Percentiles rank a stretch among this genome's conserved stretches.
These are phyloP conservation scores for Anthonomus grandis DNA, from an alignment of 1,140 invertebrate species.

Conservation along the genomic window DNA sequence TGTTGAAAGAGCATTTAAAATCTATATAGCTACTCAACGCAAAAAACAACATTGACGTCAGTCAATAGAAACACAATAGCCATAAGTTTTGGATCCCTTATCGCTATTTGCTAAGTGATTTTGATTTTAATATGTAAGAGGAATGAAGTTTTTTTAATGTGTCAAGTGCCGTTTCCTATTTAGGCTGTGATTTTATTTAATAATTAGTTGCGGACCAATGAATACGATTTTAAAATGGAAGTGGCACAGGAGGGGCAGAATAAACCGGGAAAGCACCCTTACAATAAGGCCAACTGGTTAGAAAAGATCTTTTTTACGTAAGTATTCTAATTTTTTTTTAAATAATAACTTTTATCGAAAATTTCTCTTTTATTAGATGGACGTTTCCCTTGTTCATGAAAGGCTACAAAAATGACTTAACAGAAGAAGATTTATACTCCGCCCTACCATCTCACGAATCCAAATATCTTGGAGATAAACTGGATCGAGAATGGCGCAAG, in stretches of 20 bases:
- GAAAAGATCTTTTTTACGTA: neutral
- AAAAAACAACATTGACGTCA: too few species aligned
- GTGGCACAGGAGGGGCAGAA: neutral
- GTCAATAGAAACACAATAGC: too few species aligned
- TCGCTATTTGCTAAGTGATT: too few species aligned
- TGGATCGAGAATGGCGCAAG: slow-evolving; percentile 55
- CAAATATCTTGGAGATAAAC: slow-evolving; percentile 52
- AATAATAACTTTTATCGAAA: neutral
- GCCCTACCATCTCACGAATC: slow-evolving; percentile 26
- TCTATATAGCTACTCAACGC: too few species aligned
- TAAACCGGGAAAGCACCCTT: neutral
- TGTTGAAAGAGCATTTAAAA: too few species aligned
- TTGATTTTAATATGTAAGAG: too few species aligned
- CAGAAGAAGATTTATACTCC: slow-evolving; percentile 32
- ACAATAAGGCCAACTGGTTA: neutral
- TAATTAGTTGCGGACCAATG: too few species aligned
- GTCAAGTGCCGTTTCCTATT: too few species aligned
- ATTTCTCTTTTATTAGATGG: slow-evolving; percentile 42
- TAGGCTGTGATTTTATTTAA: too few species aligned
- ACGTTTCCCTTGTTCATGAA: slow-evolving; percentile 38
- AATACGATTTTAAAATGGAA: too few species aligned
- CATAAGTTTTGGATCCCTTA: too few species aligned
- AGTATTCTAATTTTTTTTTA: neutral
- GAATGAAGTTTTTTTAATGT: too few species aligned
- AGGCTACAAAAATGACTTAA: slow-evolving; percentile 24